A percentile compares a stretch with the other conserved stretches of the same genome.
phyloP scores from a whole-genome alignment of 2,113 vertebrate species.

The Rhabdomys dilectus region DNA sequence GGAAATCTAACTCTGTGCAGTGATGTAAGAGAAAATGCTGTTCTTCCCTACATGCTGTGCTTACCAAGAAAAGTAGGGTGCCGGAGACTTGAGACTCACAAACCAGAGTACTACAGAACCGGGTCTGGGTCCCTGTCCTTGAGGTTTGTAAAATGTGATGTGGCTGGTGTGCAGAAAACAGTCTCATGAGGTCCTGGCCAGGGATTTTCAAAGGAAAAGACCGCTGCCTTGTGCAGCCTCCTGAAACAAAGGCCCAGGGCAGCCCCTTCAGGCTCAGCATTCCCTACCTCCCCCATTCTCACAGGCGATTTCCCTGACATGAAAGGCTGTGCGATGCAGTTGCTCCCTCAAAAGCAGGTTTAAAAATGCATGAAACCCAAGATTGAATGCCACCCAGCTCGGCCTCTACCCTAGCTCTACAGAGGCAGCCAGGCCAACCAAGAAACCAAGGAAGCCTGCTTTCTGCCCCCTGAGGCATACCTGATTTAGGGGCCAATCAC shows the following conservation, averaged over 20 bases:
- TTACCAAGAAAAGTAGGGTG: neutral
- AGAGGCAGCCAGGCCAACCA: neutral
- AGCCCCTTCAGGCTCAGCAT: neutral
- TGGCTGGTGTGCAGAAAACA: rapidly evolving
- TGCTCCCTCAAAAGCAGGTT: slow-evolving; percentile 7
- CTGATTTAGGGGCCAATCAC: neutral
- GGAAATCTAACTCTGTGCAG: neutral
- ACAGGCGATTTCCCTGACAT: neutral
- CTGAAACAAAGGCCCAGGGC: neutral
- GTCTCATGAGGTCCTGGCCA: neutral
- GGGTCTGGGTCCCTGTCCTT: neutral
- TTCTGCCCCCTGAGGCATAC: too few species aligned
- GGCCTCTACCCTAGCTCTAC: neutral
- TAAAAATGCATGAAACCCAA: neutral
- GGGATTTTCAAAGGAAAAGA: neutral
- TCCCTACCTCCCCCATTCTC: neutral
- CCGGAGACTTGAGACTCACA: rapidly evolving
- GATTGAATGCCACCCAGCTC: neutral
- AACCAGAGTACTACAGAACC: neutral
- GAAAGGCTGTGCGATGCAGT: neutral
- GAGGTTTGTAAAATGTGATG: neutral
- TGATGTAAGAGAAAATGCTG: neutral
- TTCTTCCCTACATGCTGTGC: neutral
- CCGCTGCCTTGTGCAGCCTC: neutral
- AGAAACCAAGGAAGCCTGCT: neutral